Base-by-base conservation (phyloP, 2,888 invertebrate genomes). In the Myopa testacea region DNA sequence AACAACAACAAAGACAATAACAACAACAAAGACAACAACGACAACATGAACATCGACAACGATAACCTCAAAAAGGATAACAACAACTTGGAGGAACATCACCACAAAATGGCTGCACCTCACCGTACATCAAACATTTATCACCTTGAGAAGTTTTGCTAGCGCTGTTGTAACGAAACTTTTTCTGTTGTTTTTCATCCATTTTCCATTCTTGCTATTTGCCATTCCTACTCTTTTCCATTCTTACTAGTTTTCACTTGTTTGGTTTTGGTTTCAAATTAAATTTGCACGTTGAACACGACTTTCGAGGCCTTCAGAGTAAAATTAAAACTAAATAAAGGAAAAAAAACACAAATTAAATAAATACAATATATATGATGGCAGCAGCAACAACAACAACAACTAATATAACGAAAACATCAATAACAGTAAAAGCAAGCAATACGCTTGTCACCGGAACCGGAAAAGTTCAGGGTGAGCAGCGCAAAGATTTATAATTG, bases 241-340 rank as follows among this genome's bases (percentile, higher is more conserved):
- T 26, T 26, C 26, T 2, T 26, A 26, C 10, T 45, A 8, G 45
- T 45, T 8, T 45, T 45, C 45, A 45, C 1, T 6, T 8, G 45
- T 45, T 45, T 10, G 45, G 45, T 45, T 45, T 45, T 45, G 62
- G n/a, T 34, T n/a, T 62, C 5, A 34, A 34, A 62, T 19, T 12
- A 12, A 62, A 45, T 45, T 45, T 45, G 45, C 45, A 4, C 19
- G 10, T 62, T 62, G 34, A 62, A 19, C 5, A 34, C 4, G 26
- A 62, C 26, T 26, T 26, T 34, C 10, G 62, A 62, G 26, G 62
- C 62, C n/a, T 19, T 60, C 71, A 62, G 69, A 19, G 8, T 62
- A 62, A 19, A 62, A 12, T 62, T 10, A 34, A 62, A 62, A 10
- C 10, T 26, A 19, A 62, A 81, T 79, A 79, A 80, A 81, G 74